Base-by-base conservation (phyloP, 2,797 vertebrate species). In the Notoglanidium macrostoma region DNA sequence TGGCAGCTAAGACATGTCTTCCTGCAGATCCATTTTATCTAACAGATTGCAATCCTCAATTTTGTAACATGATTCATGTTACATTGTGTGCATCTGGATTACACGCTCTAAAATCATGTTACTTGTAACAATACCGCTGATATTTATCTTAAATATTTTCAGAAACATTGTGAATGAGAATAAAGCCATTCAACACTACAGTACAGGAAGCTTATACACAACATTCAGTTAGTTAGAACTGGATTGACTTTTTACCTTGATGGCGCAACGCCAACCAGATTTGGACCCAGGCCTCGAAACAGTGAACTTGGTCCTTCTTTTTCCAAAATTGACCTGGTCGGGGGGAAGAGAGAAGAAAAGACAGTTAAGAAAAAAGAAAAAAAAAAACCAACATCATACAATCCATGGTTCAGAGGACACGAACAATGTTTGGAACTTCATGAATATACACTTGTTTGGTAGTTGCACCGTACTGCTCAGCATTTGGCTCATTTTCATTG, bases 301-400 rank as follows among this genome's bases (percentile, higher is more conserved):
- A 99, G 97, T 29, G 98, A 99, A 94, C 95, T 96, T 94, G 98
- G 97, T 92, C 98, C 98, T 92, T 99, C 98, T 93, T 99, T 99
- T 95, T 99, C 97, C 89, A 99, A 95, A 93, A 99, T 99, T 23
- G 98, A 98, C 92, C 98, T 99, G 92, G 85, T 91, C 84, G 87
- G 55, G 46, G 92, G 95, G 93, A 86, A 86, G 90, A 65, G 51
- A 26, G 49, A 72, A 73, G 3, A 14, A 72, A 11, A 44, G 17
- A 61, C 19, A 55, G 3, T 4, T 32, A 63, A 65, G 40, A 40
- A 40, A 40, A 40, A 40, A 40, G 2, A 54, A 26, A 65, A 35
- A 21, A 67, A 65, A 12, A 5, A 17, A 65, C 4, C 1, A 19
- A 49, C 26, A 17, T 14, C 21, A 82, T 1, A 14, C 2, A 21